These are phyloP conservation scores for Caretta caretta DNA, from an alignment of 2,113 vertebrate species.

Conservation along the genomic window DNA sequence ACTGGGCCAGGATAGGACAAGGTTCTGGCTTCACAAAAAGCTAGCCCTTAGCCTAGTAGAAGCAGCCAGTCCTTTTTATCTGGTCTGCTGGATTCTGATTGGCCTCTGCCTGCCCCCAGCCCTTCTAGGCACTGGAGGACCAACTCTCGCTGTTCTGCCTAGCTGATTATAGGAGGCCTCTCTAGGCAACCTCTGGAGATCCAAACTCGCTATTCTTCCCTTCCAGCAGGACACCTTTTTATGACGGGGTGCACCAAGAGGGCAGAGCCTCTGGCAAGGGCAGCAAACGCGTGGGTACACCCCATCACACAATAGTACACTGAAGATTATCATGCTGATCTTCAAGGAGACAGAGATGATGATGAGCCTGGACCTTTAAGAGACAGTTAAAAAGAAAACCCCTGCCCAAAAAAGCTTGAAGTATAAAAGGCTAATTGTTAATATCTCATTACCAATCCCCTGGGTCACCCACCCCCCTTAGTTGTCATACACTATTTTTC, in stretches of 20 bases:
- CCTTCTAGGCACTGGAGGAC: not conserved
- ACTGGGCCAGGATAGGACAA: not conserved
- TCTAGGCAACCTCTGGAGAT: not conserved
- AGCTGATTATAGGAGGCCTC: not conserved
- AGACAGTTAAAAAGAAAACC: not conserved
- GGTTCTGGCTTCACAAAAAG: not conserved
- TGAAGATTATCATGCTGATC: fast-evolving
- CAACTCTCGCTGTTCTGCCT: not conserved
- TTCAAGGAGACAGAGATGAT: not conserved
- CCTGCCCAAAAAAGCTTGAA: not conserved
- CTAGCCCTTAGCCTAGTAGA: not conserved
- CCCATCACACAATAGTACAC: not conserved
- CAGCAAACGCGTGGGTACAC: not conserved
- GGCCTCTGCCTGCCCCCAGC: not conserved
- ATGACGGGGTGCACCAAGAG: not conserved
- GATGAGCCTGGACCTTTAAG: not conserved
- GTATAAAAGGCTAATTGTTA: not conserved
- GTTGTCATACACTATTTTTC: not conserved
- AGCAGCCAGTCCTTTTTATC: not conserved
- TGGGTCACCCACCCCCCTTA: not conserved
- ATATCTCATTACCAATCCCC: not conserved
- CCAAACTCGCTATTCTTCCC: not conserved
- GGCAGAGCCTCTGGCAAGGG: not conserved
- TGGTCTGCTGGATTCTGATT: not conserved
- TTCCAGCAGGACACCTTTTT: not conserved